Base-by-base conservation (phyloP, 2,113 vertebrate genomes). In the Todiramphus chloris region DNA sequence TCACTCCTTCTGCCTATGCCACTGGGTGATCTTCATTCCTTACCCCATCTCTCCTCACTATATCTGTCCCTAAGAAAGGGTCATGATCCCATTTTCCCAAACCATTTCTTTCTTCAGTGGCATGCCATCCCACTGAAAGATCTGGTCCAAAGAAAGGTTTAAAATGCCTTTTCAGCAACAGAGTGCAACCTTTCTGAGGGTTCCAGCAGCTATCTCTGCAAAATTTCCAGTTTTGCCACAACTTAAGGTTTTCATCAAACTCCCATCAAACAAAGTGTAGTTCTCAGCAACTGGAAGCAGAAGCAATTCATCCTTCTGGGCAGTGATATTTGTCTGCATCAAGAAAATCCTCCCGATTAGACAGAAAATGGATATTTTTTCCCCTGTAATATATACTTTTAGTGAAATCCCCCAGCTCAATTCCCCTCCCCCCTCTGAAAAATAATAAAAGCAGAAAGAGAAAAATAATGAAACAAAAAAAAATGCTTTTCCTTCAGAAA, bases 261-360 rank as follows among this genome's bases (percentile, higher is more conserved):
- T 87, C 89, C 37, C 66, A 85, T 94, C 66, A 68, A 94, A 75
- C 95, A 91, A 95, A 95, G 33, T 86, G 87, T 93, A 50, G 60
- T 79, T 92, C 95, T 96, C 92, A 96, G 94, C 92, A 94, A 72
- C 48, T 78, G 86, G 77, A 92, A 86, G 81, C 53, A 91, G 83
- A 93, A 89, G 90, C 83, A 94, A 84, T 92, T 94, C 90, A 91
- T 44, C 70, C 86, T 62, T 82, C 78, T 92, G 73, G 87, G 91
- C 92, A 93, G 83, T 84, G 89, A 53, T 84, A 94, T 96, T 96
- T 95, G 62, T 95, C 89, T 94, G 62, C 77, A 93, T 93, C 93
- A 94, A 92, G 89, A 91, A 94, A 91, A 89, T 84, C 89, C 69
- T 82, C 8, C 4, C 0, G 6, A 91, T 84, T 87, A 78, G 88